These are phyloP conservation scores for Alosa alosa DNA, from an alignment of 2,113 vertebrate genomes.

Conservation along the genomic window DNA sequence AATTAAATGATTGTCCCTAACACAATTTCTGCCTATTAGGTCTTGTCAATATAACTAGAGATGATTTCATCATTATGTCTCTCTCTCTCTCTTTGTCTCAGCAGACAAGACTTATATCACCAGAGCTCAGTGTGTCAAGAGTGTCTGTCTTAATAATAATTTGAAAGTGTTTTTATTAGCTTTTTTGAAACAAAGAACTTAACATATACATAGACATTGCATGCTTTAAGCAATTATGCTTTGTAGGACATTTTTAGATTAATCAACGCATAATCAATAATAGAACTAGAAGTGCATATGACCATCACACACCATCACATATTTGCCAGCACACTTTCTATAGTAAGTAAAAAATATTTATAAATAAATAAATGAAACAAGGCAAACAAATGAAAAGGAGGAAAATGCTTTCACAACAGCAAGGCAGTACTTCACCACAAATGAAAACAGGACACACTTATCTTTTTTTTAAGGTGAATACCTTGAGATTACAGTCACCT, in stretches of 20 bases:
- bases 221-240: not conserved
- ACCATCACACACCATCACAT: not conserved
- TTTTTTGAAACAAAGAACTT: not conserved
- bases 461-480: not conserved
- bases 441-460: not conserved
- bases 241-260: not conserved
- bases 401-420: not conserved
- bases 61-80: not conserved
- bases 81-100: not conserved
- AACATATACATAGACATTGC: constrained; percentile 1
- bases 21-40: not conserved
- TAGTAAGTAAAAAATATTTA: not conserved
- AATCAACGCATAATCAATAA: constrained; percentile 10
- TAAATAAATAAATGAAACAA: not conserved
- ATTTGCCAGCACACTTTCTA: not conserved
- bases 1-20: constrained; percentile 2
- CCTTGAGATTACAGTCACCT: not conserved
- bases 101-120: not conserved
- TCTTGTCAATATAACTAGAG: not conserved
- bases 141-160: not conserved
- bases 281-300: not conserved
- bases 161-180: not conserved
- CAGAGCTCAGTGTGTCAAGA: not conserved
- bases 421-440: not conserved
- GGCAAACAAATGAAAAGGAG: not conserved